Conservation (phyloP, 2,113 vertebrate species). For the Lagopus leucura region DNA sequence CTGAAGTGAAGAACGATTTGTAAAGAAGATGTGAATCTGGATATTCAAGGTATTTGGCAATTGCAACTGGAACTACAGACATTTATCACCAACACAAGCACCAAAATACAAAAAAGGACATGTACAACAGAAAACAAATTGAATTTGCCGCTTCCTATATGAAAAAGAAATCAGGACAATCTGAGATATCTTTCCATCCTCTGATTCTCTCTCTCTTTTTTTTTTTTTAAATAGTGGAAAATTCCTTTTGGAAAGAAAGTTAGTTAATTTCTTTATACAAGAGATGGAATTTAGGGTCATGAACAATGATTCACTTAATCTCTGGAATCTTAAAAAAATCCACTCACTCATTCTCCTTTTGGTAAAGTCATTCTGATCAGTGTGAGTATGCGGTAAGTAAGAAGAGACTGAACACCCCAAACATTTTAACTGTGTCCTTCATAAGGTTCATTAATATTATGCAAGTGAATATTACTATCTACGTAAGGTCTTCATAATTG, state of each 20-base stretch:
- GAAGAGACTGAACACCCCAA: not conserved
- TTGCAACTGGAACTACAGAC: not conserved
- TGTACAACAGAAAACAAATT: not conserved
- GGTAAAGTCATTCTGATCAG: not conserved
- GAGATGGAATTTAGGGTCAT: not conserved
- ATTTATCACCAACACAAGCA: not conserved
- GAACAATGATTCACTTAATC: fast-evolving
- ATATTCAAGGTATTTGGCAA: not conserved
- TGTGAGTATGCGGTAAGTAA: not conserved
- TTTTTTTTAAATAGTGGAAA: not conserved
- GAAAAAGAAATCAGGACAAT: fast-evolving
- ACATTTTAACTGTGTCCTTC: not conserved
- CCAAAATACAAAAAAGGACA: not conserved
- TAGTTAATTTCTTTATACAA: fast-evolving
- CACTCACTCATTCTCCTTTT: not conserved
- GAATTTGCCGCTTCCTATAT: fast-evolving
- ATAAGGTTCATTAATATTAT: not conserved
- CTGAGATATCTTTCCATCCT: not conserved
- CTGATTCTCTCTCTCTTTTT: not conserved
- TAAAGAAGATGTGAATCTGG: not conserved
- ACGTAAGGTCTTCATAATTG: not conserved
- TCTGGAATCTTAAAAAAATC: not conserved
- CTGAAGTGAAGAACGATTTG: not conserved
- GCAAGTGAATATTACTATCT: not conserved
- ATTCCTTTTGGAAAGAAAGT: not conserved